These are phyloP conservation scores for Drosophila ambigua DNA, from an alignment of 1,140 invertebrate species.

Conservation along the genomic window DNA sequence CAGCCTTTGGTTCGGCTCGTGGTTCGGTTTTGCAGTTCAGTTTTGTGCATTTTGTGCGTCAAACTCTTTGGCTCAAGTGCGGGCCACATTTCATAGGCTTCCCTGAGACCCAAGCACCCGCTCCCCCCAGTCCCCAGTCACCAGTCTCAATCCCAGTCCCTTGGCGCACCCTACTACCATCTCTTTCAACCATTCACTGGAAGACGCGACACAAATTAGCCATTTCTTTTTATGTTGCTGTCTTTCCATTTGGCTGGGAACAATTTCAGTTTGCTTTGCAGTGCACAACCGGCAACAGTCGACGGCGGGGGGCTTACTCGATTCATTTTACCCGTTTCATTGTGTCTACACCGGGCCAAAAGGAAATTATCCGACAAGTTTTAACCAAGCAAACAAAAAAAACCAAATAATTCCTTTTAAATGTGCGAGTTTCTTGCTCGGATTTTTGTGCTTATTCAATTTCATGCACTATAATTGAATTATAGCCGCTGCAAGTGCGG, in stretches of 20 bases:
- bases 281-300: slow-evolving; percentile 68
- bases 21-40: slow-evolving; percentile 31
- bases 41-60: slow-evolving; percentile 54
- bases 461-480: slow-evolving; percentile 27
- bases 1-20: slow-evolving; percentile 5
- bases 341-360: slow-evolving; percentile 5
- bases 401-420: slow-evolving; percentile 23
- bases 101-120: slow-evolving; percentile 34
- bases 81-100: slow-evolving; percentile 72
- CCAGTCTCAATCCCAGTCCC: slow-evolving; percentile 2
- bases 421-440: slow-evolving; percentile 13
- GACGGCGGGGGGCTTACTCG: slow-evolving; percentile 50
- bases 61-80: slow-evolving; percentile 66
- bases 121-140: neutral
- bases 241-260: slow-evolving; percentile 55
- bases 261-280: slow-evolving; percentile 70
- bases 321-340: slow-evolving; percentile 28
- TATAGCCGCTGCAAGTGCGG: slow-evolving; percentile 12
- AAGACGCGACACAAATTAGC: slow-evolving; percentile 69
- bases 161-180: slow-evolving; percentile 1
- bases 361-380: slow-evolving; percentile 29
- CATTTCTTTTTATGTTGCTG: slow-evolving; percentile 49
- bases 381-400: slow-evolving; percentile 16
- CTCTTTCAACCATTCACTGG: slow-evolving; percentile 29
- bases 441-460: neutral